phyloP scores from a whole-genome alignment of 1,140 invertebrate species.

The Aphelenchoides fujianensis region DNA sequence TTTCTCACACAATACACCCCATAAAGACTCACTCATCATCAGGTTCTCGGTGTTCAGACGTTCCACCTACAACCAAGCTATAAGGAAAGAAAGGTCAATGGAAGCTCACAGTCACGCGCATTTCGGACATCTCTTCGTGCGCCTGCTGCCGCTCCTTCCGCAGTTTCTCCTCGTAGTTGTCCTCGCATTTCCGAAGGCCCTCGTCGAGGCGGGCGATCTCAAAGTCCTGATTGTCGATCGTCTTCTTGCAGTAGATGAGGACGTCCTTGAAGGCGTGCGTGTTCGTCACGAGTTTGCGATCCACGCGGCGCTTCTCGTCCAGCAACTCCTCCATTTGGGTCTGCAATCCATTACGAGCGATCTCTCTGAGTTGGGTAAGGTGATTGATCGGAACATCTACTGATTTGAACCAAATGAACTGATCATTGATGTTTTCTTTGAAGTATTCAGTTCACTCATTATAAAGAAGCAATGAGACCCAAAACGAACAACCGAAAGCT shows the following conservation, averaged over 20 bases:
- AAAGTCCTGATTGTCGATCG: constrained; percentile 43
- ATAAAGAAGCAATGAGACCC: no score
- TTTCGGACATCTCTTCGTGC: constrained; percentile 37
- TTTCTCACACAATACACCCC: neutral
- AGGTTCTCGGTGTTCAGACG: constrained; percentile 35
- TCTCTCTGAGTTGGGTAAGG: no score
- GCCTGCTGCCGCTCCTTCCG: constrained; percentile 21
- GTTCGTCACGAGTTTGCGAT: constrained; percentile 27
- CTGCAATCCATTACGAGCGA: no score
- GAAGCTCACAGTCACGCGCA: constrained; percentile 26
- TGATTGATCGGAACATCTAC: no score
- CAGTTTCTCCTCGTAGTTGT: constrained; percentile 31
- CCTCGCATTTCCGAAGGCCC: constrained; percentile 2
- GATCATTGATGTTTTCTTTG: no score
- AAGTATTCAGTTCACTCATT: no score
- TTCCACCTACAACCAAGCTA: constrained; percentile 20
- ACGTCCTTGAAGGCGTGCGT: constrained; percentile 37
- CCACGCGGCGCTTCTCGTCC: constrained; percentile 17
- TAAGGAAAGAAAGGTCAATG: no score
- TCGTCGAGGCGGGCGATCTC: constrained; percentile 35
- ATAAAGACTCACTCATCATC: constrained; percentile 35
- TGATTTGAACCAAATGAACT: no score
- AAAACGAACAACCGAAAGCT: no score
- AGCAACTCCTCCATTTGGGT: constrained; percentile 24
- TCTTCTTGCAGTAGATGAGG: constrained; percentile 45